Evolutionary conservation across 2,797 vertebrate species (phyloP), one percentile per base, ranked within the genome.

Genomic region (Orestias chungarensis): DNA sequence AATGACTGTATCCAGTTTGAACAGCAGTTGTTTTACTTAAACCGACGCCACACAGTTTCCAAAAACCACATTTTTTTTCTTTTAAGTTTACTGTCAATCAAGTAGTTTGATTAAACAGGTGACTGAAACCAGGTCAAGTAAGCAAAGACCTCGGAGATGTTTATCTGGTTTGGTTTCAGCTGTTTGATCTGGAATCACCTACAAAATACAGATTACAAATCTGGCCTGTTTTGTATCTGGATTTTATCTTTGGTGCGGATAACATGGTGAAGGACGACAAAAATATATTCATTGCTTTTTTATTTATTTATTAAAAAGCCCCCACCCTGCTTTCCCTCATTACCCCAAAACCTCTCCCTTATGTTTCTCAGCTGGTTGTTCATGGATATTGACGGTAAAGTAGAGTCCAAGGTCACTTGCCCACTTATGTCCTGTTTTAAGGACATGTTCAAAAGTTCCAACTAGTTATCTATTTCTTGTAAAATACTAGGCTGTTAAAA

Each of bases 401-500:
- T 92, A 91, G 88, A 91, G 92, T 92, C 91, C 88, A 91, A 91
- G 92, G 91, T 93, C 92, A 89, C 81, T 82, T 92, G 85, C 88
- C 93, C 89, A 90, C 90, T 83, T 84, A 91, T 93, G 95, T 95
- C 95, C 95, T 95, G 95, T 95, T 95, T 95, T 95, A 95, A 95
- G 95, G 95, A 91, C 94, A 92, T 93, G 86, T 90, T 93, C 90
- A 92, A 93, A 92, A 92, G 92, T 93, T 93, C 93, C 91, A 93
- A 93, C 92, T 95, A 95, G 93, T 93, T 95, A 95, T 92, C 91
- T 93, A 92, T 94, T 94, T 95, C 93, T 94, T 95, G 95, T 95
- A 95, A 94, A 93, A 94, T 95, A 95, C 87, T 95, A 95, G 95
- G 92, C 93, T 95, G 94, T 95, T 95, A 92, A 94, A 95, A 94